Percentiles rank a stretch among this genome's conserved stretches.
phyloP scores from a whole-genome alignment of 2,113 vertebrate genomes.

The Ellobius talpinus region DNA sequence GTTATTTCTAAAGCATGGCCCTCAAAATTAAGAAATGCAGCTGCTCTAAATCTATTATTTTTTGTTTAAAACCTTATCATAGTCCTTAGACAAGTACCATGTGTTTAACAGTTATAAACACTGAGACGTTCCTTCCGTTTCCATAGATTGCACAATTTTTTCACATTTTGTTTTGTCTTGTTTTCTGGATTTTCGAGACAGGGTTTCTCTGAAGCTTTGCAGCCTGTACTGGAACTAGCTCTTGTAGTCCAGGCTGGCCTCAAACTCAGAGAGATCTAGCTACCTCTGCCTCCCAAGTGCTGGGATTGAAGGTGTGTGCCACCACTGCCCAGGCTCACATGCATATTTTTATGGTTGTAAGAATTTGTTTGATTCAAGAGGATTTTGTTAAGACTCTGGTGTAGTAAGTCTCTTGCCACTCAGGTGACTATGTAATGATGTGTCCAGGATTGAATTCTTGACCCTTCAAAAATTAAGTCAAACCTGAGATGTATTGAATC shows the following conservation, averaged over 20 bases:
- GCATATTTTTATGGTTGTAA: neutral
- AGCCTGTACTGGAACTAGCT: too few species aligned
- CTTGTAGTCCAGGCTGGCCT: too few species aligned
- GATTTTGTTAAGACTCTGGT: conserved; percentile 2
- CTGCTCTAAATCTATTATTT: neutral
- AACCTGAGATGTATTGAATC: neutral
- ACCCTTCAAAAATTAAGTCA: conserved; percentile 5
- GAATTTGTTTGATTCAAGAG: conserved; percentile 13
- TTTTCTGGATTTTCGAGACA: too few species aligned
- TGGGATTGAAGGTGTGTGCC: too few species aligned
- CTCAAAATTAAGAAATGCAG: conserved; percentile 13
- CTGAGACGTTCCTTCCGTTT: neutral
- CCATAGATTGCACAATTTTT: conserved; percentile 14
- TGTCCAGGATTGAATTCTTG: neutral
- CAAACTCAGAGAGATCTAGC: too few species aligned
- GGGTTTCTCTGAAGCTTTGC: too few species aligned
- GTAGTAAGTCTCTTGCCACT: neutral
- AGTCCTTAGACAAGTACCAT: neutral
- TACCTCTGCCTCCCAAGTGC: too few species aligned
- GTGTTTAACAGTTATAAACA: neutral
- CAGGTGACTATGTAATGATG: neutral
- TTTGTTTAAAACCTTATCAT: neutral
- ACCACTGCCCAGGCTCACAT: too few species aligned
- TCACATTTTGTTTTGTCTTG: too few species aligned
- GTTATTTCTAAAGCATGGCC: neutral